A percentile compares a stretch with the other conserved stretches of the same genome.
phyloP scores from a whole-genome alignment of 2,797 vertebrate genomes.

The Crocidura indochinensis region DNA sequence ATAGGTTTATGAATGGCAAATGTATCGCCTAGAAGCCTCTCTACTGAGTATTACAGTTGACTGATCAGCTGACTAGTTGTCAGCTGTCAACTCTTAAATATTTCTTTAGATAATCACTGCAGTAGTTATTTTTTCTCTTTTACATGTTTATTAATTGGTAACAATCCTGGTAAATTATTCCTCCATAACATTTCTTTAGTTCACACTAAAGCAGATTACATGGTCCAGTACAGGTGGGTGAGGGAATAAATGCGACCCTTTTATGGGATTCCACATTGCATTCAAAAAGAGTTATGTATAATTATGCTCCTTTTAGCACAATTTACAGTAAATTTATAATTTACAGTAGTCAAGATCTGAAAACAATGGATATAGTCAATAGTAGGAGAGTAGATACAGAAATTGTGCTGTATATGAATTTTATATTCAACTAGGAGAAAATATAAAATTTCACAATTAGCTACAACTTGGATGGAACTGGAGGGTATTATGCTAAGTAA shows the following conservation, averaged over 20 bases:
- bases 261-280: background rate
- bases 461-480: no score
- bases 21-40: slow-evolving; percentile 40
- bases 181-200: slow-evolving; percentile 39
- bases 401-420: no score
- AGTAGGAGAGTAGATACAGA: no score
- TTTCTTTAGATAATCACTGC: slow-evolving; percentile 11
- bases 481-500: no score
- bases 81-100: slow-evolving; percentile 47
- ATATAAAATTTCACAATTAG: no score
- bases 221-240: background rate
- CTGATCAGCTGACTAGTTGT: slow-evolving; percentile 50
- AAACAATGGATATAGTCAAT: no score
- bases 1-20: background rate
- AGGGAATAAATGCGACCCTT: background rate
- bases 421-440: no score
- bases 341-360: no score
- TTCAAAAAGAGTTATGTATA: no score
- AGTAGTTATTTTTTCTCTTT: slow-evolving; percentile 54
- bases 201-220: slow-evolving; percentile 29
- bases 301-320: no score
- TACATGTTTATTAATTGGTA: background rate
- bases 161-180: background rate
- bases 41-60: slow-evolving; percentile 18
- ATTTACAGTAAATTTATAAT: no score